Evolutionary conservation across 2,888 invertebrate species (phyloP), one percentile per base, ranked within the genome.

Genomic region (Xylota segnis): DNA sequence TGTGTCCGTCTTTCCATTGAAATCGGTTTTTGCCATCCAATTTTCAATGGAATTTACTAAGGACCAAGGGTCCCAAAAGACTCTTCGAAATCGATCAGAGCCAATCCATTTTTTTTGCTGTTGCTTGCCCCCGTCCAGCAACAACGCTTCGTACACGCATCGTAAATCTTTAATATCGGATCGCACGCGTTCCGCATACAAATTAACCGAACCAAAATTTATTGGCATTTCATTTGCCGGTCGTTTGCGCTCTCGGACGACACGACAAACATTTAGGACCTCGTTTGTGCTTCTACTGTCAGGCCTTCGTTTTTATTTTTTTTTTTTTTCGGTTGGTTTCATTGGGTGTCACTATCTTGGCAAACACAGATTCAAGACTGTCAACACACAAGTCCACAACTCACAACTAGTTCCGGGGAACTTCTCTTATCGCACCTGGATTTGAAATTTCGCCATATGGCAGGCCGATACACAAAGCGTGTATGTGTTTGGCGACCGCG

Each of bases 91-190:
- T 32, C 71, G 71, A 71, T 71, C 70, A 61, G 61, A 61, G 34
- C 9, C n/a, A 27, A 10, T 10, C 50, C 29, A n/a, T 18, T 29
- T 54, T 58, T 61, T 18, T 7, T 14, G 4, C 27, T 27, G 16
- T 54, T 43, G 3, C 10, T 10, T 37, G 37, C 27, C 37, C 9
- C 1, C 23, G 23, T 23, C 23, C 23, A 23, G 2, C 40, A 65
- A 45, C 56, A n/a, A n/a, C n/a, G n/a, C n/a, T n/a, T 54, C 23
- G 23, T 43, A 43, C 50, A 82, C 86, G 86, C 82, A 86, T 86
- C 86, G 86, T 86, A 86, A 86, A 86, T 86, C 86, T 82, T 86
- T 82, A 76, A 86, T 86, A 86, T 86, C 86, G 86, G 82, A 82
- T 82, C 76, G 82, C 82, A 86, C 86, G 82, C 82, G 81, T 77